Evolutionary conservation across 2,888 invertebrate species (phyloP).

Genomic region (Drosophila meridiana): DNA sequence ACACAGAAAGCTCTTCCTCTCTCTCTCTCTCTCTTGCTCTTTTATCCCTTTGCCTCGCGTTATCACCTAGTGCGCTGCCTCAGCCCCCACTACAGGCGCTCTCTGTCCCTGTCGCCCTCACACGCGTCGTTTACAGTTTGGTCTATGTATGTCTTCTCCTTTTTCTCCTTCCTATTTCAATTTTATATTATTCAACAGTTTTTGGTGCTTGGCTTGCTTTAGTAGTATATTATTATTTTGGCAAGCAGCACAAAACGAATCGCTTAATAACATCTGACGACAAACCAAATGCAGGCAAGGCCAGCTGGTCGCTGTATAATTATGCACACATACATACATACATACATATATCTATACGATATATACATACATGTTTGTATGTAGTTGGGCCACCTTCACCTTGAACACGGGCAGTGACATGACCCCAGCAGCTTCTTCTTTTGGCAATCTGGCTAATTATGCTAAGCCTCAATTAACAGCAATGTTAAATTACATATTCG

Average conservation of each 20-base stretch:
- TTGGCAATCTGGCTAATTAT: slow-evolving; percentile 7
- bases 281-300: slow-evolving; percentile 64
- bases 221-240: slow-evolving; percentile 46
- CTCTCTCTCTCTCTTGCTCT: neutral
- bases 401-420: slow-evolving; percentile 69
- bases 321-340: slow-evolving; percentile 25
- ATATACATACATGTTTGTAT: slow-evolving; percentile 8
- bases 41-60: neutral
- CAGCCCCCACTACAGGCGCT: neutral
- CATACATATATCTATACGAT: slow-evolving; percentile 4
- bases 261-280: slow-evolving; percentile 72
- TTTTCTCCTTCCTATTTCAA: neutral
- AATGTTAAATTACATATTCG: slow-evolving; percentile 11
- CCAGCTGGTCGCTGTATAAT: slow-evolving; percentile 59
- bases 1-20: slow-evolving; percentile 14
- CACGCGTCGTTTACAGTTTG: slow-evolving; percentile 1
- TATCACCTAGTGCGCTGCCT: slow-evolving; percentile 19
- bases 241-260: slow-evolving; percentile 54
- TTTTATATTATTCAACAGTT: slow-evolving; percentile 29
- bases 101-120: neutral
- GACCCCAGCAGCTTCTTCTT: slow-evolving; percentile 11
- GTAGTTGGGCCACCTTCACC: slow-evolving; percentile 49
- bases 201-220: slow-evolving; percentile 28
- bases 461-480: slow-evolving; percentile 19
- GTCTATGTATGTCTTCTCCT: slow-evolving; percentile 3